These are phyloP conservation scores for Ophiodon elongatus DNA, from an alignment of 2,113 vertebrate species.

Conservation along the genomic window DNA sequence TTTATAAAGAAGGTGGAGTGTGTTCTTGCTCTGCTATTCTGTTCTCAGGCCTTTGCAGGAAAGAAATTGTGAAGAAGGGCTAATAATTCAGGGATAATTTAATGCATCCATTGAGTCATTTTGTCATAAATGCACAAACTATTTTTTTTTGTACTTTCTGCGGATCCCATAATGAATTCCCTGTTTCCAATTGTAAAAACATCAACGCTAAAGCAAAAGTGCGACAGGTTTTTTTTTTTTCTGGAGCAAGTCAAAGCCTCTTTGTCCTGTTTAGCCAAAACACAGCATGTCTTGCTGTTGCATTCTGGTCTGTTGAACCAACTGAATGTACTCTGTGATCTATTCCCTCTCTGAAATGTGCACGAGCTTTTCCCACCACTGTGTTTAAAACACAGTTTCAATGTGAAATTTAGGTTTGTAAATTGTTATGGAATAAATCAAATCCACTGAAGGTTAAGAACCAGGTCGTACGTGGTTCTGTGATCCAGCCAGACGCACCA, in stretches of 20 bases:
- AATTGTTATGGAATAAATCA: neutral
- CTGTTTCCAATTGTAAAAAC: neutral
- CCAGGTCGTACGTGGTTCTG: neutral
- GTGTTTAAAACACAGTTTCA: neutral
- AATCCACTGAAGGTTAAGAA: neutral
- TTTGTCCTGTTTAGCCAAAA: neutral
- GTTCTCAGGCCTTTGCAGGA: neutral
- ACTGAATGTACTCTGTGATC: neutral
- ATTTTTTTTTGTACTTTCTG: neutral
- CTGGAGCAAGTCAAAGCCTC: neutral
- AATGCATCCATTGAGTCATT: neutral
- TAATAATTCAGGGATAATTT: neutral
- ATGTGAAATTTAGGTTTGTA: neutral
- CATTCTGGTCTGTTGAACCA: neutral
- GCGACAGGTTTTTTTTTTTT: neutral
- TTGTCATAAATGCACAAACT: neutral
- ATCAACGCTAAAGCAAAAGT: neutral
- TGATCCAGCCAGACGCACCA: neutral
- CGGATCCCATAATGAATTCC: neutral
- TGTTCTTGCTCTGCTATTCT: neutral
- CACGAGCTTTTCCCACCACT: neutral
- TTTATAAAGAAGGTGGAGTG: neutral
- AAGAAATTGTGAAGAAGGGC: neutral
- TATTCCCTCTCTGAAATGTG: neutral
- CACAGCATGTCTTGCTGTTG: neutral